Percentiles rank a stretch among this genome's conserved stretches.
Evolutionary conservation across 2,797 vertebrate species (phyloP).

Genomic region (Poeciliopsis presidionis): DNA sequence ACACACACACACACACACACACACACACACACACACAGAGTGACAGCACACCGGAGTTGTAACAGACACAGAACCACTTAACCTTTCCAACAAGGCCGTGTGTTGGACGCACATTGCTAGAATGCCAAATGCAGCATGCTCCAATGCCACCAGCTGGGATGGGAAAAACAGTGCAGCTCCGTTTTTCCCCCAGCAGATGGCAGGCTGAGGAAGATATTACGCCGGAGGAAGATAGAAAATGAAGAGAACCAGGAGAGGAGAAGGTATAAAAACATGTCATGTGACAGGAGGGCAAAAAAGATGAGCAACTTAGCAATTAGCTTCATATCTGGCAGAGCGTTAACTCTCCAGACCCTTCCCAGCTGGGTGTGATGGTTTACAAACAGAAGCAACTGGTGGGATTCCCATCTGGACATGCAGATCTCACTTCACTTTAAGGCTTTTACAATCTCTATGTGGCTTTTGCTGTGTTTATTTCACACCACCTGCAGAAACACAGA

Average conservation of each 20-base stretch:
- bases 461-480: neutral
- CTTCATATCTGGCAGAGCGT: constrained; percentile 10
- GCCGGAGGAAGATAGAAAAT: neutral
- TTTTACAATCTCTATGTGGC: neutral
- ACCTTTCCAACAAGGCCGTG: constrained; percentile 41
- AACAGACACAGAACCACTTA: constrained; percentile 20
- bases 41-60: constrained; percentile 13
- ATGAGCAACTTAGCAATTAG: constrained; percentile 13
- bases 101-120: constrained; percentile 16
- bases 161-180: neutral
- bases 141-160: constrained; percentile 14
- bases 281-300: neutral
- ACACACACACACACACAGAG: constrained; percentile 16
- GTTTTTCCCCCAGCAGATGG: constrained; percentile 56
- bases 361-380: constrained; percentile 24
- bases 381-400: constrained; percentile 15
- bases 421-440: neutral
- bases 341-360: constrained; percentile 13
- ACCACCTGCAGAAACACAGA: neutral
- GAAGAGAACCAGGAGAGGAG: neutral
- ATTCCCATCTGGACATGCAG: constrained; percentile 20
- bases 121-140: constrained; percentile 32
- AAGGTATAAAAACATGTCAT: neutral
- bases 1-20: constrained; percentile 17
- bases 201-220: constrained; percentile 41